Evolutionary conservation across 2,888 invertebrate species (phyloP).

Genomic region (Danaus chrysippus): DNA sequence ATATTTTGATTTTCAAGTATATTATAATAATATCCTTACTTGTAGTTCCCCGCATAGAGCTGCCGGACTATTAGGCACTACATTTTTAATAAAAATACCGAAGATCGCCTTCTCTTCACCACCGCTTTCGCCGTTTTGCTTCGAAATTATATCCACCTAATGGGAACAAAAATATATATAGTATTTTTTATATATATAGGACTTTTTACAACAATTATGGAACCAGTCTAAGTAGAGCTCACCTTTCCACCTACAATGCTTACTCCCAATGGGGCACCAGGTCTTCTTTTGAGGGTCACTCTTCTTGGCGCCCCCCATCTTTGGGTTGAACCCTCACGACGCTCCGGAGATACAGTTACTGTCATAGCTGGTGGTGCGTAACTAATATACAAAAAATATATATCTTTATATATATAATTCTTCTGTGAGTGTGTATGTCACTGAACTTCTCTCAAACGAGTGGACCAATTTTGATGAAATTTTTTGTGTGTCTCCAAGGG

Average conservation of each 20-base stretch:
- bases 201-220: no score
- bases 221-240: slow-evolving; percentile 19
- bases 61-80: slow-evolving; percentile 95
- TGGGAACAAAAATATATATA: slow-evolving; percentile 7
- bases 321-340: slow-evolving; percentile 74
- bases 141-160: slow-evolving; percentile 87
- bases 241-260: slow-evolving; percentile 98
- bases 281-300: slow-evolving; percentile 85
- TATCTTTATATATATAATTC: no score
- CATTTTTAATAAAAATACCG: slow-evolving; percentile 98
- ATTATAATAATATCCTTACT: slow-evolving; percentile 65
- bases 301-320: slow-evolving; percentile 91
- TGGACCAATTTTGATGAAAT: no score
- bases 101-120: slow-evolving; percentile 88
- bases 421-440: no score
- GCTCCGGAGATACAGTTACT: slow-evolving; percentile 65
- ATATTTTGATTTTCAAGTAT: no score
- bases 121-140: slow-evolving; percentile 80
- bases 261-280: slow-evolving; percentile 91
- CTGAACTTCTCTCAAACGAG: no score
- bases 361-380: slow-evolving; percentile 67
- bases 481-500: no score
- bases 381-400: slow-evolving; percentile 39
- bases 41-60: slow-evolving; percentile 92
- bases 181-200: background rate